Base-by-base conservation (phyloP, 2,888 invertebrate genomes). In the Nematopogon swammerdamellus region DNA sequence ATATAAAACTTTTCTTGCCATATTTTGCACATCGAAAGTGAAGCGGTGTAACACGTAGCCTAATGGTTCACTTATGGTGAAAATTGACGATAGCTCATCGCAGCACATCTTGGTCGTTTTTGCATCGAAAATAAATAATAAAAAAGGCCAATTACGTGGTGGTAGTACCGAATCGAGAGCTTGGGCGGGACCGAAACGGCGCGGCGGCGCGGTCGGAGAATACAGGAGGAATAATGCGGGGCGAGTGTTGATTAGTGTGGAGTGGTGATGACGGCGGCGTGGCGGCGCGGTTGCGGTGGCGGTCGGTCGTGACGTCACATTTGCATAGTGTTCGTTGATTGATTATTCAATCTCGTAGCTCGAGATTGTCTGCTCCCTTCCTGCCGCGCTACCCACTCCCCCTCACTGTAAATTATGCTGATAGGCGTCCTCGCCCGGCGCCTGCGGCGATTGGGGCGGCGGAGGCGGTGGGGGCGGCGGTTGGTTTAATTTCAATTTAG, bases 341-440 rank as follows among this genome's bases (percentile, higher is more conserved):
- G 75, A 76, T 76, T 76, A 75, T 76, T 72, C 76, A 74, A 71
- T 72, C 63, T 68, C 65, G 63, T 67, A 59, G 62, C 61, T 61
- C 59, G 66, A 63, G 61, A 60, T 60, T 58, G 58, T 54, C 51
- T 57, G 54, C 52, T 56, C 52, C 54, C 52, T 54, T 45, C 45
- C 44, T 36, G 14, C 46, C 51, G 46, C 46, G n/a, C 18, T 19
- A 8, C 47, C 46, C 51, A 45, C 52, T 59, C 45, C 18, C 14
- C 30, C 50, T 46, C 54, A 50, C 52, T 51, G 49, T 51, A 48
- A 51, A 53, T 53, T 53, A 53, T 51, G 48, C 46, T 51, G 49
- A 52, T 49, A 45, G 50, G 46, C 25, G 46, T 43, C 19, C 46
- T 16, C 46, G 46, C 30, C 42, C 48, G 43, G n/a, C 36, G 36